Conservation (phyloP, 2,797 vertebrate species). For the Coracias cyanogaster region DNA sequence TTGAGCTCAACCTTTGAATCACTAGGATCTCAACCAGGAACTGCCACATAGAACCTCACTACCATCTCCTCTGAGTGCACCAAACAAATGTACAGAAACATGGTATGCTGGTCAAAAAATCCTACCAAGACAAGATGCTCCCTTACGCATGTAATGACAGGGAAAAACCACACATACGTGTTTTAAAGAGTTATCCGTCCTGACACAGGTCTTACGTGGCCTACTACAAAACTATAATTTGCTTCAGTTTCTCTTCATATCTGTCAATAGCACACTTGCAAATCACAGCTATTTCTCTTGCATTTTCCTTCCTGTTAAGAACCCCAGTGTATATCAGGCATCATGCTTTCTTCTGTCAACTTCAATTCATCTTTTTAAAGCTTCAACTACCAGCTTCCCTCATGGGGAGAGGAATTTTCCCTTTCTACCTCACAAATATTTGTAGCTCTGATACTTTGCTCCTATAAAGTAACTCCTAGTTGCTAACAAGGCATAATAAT, state of each 20-base stretch:
- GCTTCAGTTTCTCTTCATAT: background rate
- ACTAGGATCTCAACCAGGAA: background rate
- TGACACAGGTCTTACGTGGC: background rate
- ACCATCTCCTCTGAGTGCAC: background rate
- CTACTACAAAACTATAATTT: background rate
- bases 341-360: background rate
- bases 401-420: background rate
- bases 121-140: background rate
- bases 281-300: background rate
- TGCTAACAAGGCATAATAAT: background rate
- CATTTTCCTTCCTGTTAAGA: background rate
- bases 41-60: background rate
- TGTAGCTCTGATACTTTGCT: background rate
- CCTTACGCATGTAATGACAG: accelerated
- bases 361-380: background rate
- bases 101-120: background rate
- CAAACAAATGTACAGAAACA: background rate
- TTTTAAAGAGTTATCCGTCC: background rate
- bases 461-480: background rate
- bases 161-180: background rate
- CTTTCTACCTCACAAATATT: background rate
- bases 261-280: background rate
- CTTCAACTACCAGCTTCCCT: background rate
- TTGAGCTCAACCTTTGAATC: background rate
- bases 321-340: background rate